A percentile compares a stretch with the other conserved stretches of the same genome.
Evolutionary conservation across 2,113 vertebrate species (phyloP).

Genomic region (Turdus rufiventris): DNA sequence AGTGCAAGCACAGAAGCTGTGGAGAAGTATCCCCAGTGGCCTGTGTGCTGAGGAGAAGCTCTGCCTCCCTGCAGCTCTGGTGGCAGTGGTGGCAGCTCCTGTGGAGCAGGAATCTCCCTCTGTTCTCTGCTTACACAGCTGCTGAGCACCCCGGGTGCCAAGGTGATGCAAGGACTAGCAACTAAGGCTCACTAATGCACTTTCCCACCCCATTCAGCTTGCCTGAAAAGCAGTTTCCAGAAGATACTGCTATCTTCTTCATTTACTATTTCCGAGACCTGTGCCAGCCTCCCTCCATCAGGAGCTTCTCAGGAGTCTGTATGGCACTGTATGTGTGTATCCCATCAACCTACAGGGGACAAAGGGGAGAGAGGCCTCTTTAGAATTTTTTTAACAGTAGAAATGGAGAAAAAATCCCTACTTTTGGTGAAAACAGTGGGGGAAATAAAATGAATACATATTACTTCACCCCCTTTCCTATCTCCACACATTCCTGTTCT

Average conservation of each 20-base stretch:
- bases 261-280: neutral
- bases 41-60: fast-evolving
- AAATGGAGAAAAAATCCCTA: neutral
- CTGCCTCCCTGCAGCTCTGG: neutral
- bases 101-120: neutral
- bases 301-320: neutral
- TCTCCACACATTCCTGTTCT: neutral
- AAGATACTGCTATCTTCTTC: neutral
- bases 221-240: neutral
- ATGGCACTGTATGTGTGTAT: neutral
- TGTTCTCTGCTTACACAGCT: neutral
- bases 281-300: neutral
- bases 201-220: neutral
- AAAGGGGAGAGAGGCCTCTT: neutral
- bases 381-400: neutral
- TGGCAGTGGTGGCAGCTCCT: neutral
- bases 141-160: neutral
- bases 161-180: neutral
- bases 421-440: neutral
- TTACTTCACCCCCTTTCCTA: neutral
- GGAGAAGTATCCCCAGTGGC: neutral
- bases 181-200: neutral
- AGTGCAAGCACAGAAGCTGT: neutral
- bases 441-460: neutral
- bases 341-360: neutral